Conservation (phyloP, 2,888 invertebrate species). For the Apotomis betuletana region DNA sequence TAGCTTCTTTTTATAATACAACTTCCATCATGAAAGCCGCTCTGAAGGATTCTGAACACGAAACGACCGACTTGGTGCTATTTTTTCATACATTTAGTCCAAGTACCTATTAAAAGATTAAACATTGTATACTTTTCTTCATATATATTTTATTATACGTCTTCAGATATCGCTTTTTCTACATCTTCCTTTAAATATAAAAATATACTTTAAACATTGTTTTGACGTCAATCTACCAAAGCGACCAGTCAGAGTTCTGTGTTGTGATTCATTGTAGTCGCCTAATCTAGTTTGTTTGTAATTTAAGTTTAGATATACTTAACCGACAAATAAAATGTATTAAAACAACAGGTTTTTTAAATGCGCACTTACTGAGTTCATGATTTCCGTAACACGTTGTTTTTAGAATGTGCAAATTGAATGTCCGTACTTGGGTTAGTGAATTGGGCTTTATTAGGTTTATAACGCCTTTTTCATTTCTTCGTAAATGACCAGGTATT, state of each 20-base stretch:
- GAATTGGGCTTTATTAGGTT: neutral
- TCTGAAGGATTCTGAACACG: neutral
- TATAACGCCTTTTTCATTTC: neutral
- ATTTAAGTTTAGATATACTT: constrained; percentile 26
- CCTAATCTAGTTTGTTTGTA: constrained; percentile 28
- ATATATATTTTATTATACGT: constrained; percentile 13
- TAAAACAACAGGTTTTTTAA: constrained; percentile 1
- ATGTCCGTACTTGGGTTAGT: neutral
- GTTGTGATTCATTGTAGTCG: constrained; percentile 17
- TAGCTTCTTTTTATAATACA: neutral
- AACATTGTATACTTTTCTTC: constrained; percentile 2
- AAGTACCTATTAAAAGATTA: neutral
- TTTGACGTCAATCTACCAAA: constrained; percentile 27
- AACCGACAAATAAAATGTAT: constrained; percentile 15
- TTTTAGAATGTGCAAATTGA: neutral
- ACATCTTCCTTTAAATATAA: constrained; percentile 27
- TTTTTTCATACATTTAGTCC: constrained; percentile 5
- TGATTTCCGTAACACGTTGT: neutral
- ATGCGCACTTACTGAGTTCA: neutral
- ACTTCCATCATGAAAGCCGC: neutral
- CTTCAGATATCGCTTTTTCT: constrained; percentile 7
- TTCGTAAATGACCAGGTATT: neutral
- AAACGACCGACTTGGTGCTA: neutral
- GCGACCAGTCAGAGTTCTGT: constrained; percentile 20
- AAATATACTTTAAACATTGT: constrained; percentile 27